Evolutionary conservation across 2,113 vertebrate genomes (phyloP).

Genomic region (Pollimyrus isidori): DNA sequence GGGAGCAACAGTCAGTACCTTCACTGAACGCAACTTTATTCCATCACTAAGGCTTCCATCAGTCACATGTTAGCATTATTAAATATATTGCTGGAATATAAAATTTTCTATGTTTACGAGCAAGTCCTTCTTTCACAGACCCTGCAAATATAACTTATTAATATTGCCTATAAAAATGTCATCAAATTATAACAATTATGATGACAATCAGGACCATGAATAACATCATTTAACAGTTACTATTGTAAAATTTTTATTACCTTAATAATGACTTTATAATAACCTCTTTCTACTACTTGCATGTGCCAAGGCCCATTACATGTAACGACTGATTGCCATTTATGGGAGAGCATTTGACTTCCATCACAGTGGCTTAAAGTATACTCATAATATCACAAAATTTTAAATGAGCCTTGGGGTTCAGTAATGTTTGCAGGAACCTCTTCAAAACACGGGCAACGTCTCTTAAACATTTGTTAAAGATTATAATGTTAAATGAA

Average conservation of each 20-base stretch:
- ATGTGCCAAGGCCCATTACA: not conserved
- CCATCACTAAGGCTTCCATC: not conserved
- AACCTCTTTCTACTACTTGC: not conserved
- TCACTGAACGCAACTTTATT: not conserved
- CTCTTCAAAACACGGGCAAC: not conserved
- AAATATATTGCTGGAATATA: not conserved
- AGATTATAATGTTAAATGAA: not conserved
- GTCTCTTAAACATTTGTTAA: not conserved
- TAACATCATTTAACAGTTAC: not conserved
- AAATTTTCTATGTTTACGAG: not conserved
- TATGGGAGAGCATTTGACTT: not conserved
- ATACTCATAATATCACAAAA: not conserved
- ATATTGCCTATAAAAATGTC: not conserved
- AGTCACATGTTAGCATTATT: not conserved
- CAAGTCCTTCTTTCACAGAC: not conserved
- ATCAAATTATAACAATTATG: not conserved
- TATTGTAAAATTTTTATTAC: not conserved
- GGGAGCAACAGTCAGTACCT: not conserved
- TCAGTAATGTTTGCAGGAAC: not conserved
- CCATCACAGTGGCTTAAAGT: not conserved
- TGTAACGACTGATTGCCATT: not conserved
- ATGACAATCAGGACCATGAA: not conserved
- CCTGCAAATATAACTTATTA: not conserved
- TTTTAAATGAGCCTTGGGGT: not conserved
- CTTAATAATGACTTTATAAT: conserved; percentile 1